Conservation (phyloP, 64 coral and sea anemone genomes). For the Actinia tenebrosa region DNA sequence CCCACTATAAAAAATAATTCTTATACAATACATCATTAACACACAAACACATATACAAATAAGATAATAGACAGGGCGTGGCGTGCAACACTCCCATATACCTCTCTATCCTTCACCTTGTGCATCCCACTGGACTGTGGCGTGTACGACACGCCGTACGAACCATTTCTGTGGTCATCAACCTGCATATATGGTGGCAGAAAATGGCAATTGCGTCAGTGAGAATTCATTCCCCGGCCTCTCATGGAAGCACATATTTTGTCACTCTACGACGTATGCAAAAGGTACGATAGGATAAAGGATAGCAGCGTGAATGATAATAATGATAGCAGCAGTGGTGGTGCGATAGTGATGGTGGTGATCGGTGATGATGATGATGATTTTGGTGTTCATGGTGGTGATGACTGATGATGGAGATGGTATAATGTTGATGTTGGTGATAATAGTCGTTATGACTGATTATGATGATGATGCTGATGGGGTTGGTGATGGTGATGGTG, state of each 20-base stretch:
- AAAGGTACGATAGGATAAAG: no score
- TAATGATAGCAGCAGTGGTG: no score
- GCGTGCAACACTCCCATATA: slow-evolving; percentile 22
- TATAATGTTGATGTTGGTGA: no score
- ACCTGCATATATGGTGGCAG: slow-evolving; percentile 28
- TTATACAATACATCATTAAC: neutral
- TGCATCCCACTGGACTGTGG: slow-evolving; percentile 79
- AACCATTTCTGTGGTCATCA: slow-evolving; percentile 81
- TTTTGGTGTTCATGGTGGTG: no score
- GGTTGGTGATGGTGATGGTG: neutral
- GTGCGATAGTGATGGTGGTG: no score
- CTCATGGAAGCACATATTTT: neutral
- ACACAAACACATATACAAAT: neutral
- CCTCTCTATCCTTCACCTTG: slow-evolving; percentile 59
- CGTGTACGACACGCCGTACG: slow-evolving; percentile 77
- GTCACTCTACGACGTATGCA: no score
- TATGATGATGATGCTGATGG: neutral
- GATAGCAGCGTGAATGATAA: no score
- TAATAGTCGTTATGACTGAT: no score
- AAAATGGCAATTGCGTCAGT: neutral
- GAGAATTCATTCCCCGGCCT: neutral
- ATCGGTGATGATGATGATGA: no score
- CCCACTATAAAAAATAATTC: no score
- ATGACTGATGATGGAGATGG: neutral
- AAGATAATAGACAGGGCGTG: slow-evolving; percentile 7